A percentile compares a stretch with the other conserved stretches of the same genome.
Conservation (phyloP, 2,797 vertebrate species). For the Falco concolor region DNA sequence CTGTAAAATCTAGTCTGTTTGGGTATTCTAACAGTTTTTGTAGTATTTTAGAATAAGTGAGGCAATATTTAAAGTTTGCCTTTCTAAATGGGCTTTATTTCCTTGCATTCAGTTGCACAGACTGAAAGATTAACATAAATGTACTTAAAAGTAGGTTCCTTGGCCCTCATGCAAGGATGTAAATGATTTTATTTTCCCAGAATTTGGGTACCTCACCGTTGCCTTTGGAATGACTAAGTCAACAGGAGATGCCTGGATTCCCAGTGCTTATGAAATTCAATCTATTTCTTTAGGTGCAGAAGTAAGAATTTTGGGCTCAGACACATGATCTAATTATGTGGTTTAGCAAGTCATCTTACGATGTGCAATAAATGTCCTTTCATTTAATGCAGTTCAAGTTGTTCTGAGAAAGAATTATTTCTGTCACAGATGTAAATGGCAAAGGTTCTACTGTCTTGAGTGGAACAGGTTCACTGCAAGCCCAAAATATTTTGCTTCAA, state of each 20-base stretch:
- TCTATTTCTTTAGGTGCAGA: constrained; percentile 52
- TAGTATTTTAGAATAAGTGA: not conserved
- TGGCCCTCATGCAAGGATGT: not conserved
- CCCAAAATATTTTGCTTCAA: not conserved
- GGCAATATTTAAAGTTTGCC: not conserved
- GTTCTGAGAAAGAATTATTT: not conserved
- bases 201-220: not conserved
- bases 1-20: not conserved
- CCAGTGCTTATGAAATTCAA: constrained; percentile 22
- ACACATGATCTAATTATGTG: not conserved
- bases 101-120: not conserved
- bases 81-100: not conserved
- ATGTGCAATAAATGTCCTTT: constrained; percentile 22
- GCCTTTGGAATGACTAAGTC: constrained; percentile 32
- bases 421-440: not conserved
- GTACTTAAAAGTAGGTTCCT: not conserved
- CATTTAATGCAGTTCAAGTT: not conserved
- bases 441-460: not conserved
- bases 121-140: not conserved
- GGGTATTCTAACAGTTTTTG: not conserved
- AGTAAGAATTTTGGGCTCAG: not conserved
- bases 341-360: constrained; percentile 7
- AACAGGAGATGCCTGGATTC: constrained; percentile 35
- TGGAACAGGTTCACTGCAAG: not conserved
- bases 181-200: not conserved